phyloP scores from a whole-genome alignment of 2,113 vertebrate genomes.

The Lontra canadensis region DNA sequence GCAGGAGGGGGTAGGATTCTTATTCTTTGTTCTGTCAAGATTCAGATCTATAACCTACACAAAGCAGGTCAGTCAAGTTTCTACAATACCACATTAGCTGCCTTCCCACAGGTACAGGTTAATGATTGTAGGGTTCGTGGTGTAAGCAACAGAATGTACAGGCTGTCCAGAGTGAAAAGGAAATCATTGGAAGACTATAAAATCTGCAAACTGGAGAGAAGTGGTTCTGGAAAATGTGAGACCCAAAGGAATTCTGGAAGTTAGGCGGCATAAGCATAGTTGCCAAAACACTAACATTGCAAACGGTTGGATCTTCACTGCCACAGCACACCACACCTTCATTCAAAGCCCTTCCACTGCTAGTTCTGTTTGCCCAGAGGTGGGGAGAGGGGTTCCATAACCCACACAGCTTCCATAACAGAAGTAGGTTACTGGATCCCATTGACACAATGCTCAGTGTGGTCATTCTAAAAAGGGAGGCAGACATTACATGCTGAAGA shows the following conservation, averaged over 20 bases:
- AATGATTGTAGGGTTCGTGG: background rate
- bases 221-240: background rate
- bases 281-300: background rate
- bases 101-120: background rate
- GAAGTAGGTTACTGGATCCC: background rate
- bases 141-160: background rate
- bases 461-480: background rate
- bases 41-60: background rate
- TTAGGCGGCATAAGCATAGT: background rate
- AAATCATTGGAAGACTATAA: conserved; percentile 2
- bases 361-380: background rate
- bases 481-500: background rate
- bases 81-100: background rate
- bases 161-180: background rate
- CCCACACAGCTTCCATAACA: background rate
- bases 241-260: background rate
- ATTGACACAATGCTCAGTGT: background rate
- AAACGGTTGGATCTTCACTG: accelerated
- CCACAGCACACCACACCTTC: background rate
- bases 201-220: background rate
- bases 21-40: background rate
- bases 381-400: background rate
- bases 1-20: background rate
- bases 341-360: background rate
- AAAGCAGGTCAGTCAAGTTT: background rate